Percentiles rank a stretch among this genome's conserved stretches.
These are phyloP conservation scores for Istiophorus platypterus DNA, from an alignment of 2,113 vertebrate genomes.

Conservation along the genomic window DNA sequence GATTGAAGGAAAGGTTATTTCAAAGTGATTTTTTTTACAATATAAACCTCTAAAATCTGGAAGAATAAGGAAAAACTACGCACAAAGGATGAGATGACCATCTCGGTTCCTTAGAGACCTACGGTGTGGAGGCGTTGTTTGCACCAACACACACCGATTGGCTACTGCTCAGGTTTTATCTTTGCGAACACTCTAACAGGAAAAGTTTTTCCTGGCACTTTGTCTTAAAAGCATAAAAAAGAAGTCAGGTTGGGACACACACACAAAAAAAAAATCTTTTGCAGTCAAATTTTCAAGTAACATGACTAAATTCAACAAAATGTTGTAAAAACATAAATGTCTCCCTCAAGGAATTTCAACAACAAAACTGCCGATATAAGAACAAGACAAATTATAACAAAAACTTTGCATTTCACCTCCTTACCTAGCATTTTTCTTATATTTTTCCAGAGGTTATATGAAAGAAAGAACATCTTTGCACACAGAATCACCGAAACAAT, in stretches of 20 bases:
- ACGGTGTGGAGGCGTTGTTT: slow-evolving; percentile 38
- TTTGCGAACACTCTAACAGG: slow-evolving; percentile 51
- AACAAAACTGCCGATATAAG: neutral
- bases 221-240: neutral
- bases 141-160: slow-evolving; percentile 29
- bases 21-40: neutral
- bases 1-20: slow-evolving; percentile 1
- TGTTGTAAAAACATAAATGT: neutral
- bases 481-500: neutral
- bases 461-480: neutral
- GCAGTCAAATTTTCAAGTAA: neutral
- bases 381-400: neutral
- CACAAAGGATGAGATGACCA: slow-evolving; percentile 33
- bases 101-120: slow-evolving; percentile 39
- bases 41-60: slow-evolving; percentile 20
- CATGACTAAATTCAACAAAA: slow-evolving; percentile 11
- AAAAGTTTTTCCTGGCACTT: slow-evolving; percentile 43
- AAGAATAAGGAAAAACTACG: slow-evolving; percentile 21
- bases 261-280: neutral
- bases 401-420: neutral
- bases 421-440: neutral
- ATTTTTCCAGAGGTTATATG: neutral
- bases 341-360: neutral
- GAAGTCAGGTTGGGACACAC: neutral
- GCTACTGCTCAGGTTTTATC: slow-evolving; percentile 36